These are phyloP conservation scores for Pachydiplax longipennis DNA, from an alignment of 2,888 invertebrate genomes.

Conservation along the genomic window DNA sequence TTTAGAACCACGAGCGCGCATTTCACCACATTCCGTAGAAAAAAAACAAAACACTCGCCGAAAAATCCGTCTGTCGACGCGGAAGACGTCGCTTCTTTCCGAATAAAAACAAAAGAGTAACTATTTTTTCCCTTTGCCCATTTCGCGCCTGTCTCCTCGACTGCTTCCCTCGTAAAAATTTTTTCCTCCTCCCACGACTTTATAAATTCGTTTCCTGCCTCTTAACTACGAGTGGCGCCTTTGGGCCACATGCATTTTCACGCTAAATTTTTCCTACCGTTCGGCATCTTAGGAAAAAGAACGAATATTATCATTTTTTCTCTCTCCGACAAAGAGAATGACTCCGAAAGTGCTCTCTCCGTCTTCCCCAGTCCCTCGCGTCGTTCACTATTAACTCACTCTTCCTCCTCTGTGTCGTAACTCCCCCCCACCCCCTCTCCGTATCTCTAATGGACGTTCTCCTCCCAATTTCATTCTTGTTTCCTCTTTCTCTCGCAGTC, in stretches of 20 bases:
- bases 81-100: neutral
- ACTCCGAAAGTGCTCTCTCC: neutral
- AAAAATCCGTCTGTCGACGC: no score
- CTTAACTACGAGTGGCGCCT: neutral
- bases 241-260: neutral
- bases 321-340: neutral
- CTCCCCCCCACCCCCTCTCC: neutral
- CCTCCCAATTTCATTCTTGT: neutral
- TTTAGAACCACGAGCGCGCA: no score
- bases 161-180: neutral
- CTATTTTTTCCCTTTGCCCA: neutral
- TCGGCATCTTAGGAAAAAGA: neutral
- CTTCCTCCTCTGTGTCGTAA: neutral
- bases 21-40: no score
- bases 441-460: neutral
- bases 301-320: neutral
- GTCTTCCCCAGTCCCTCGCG: neutral
- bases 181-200: neutral
- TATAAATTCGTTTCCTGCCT: neutral
- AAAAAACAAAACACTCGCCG: no score
- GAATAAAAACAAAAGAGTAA: neutral
- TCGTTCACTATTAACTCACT: neutral
- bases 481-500: neutral
- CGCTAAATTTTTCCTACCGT: neutral
- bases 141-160: neutral